Percentiles rank a stretch among this genome's conserved stretches.
Evolutionary conservation across 2,888 invertebrate genomes (phyloP).

Genomic region (Dasypogon diadema): DNA sequence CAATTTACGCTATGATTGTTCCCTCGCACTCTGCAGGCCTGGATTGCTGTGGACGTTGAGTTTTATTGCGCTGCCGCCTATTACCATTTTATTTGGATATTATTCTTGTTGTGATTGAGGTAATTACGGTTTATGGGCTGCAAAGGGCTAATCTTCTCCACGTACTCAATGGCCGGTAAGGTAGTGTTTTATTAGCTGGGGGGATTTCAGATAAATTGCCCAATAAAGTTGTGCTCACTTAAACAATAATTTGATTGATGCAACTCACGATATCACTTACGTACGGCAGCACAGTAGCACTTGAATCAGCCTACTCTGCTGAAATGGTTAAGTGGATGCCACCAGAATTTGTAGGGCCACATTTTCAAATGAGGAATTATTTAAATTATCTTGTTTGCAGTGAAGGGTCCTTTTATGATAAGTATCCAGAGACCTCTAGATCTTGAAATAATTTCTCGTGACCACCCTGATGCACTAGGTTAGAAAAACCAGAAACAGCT

Average conservation of each 20-base stretch:
- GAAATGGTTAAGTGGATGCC: neutral
- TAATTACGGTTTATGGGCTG: slow-evolving; percentile 43
- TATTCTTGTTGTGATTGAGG: slow-evolving; percentile 46
- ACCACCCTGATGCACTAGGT: neutral
- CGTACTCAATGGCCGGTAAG: neutral
- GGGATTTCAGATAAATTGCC: slow-evolving; percentile 27
- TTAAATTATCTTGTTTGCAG: too few relatives aligned
- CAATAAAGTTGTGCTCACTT: slow-evolving; percentile 44
- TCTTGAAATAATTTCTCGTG: neutral
- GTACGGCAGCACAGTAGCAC: slow-evolving; percentile 1
- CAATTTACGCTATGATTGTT: slow-evolving; percentile 44
- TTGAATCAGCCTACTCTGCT: slow-evolving; percentile 4
- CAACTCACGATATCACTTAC: slow-evolving; percentile 27
- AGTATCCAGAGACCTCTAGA: too few relatives aligned
- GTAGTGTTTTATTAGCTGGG: slow-evolving; percentile 14
- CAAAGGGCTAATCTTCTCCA: slow-evolving; percentile 35
- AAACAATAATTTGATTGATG: slow-evolving; percentile 43
- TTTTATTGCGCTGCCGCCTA: slow-evolving; percentile 35
- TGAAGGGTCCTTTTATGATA: too few relatives aligned
- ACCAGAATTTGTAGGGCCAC: too few relatives aligned
- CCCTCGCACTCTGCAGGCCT: neutral
- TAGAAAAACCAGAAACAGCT: slow-evolving; percentile 1
- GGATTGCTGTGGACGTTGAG: slow-evolving; percentile 8
- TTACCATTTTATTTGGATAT: slow-evolving; percentile 41
- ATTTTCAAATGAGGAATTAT: too few relatives aligned